Evolutionary conservation across 2,888 invertebrate genomes (phyloP), one percentile per base, ranked within the genome.

Genomic region (Rhagonycha fulva): DNA sequence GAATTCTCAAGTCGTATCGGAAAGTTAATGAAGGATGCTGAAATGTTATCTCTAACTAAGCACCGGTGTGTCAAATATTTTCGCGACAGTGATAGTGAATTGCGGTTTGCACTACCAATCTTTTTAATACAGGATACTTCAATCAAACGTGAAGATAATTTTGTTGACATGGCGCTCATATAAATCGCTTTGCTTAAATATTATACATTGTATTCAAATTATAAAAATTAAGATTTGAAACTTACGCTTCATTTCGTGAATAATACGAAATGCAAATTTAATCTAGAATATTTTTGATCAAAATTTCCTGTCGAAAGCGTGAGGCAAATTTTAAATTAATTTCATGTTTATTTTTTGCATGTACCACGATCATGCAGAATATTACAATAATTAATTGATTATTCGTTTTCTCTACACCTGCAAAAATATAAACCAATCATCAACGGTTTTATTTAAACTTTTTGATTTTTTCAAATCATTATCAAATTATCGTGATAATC

Each of bases 231-330:
- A 71, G 66, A 30, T 68, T 72, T 72, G 67, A 72, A 72, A 30
- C 30, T 72, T 63, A 63, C 71, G 71, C 71, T 71, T 71, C 71
- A 71, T 71, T 71, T 71, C 47, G 19, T 66, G 71, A 47, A 47
- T 47, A 47, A 47, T 66, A 66, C 69, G 61, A 72, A 72, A 69
- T 69, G 73, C 69, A 62, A 68, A 74, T 74, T 47, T 47, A 47
- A 47, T n/a, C 47, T 47, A 47, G 47, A 47, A 47, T 47, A n/a
- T 9, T 47, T n/a, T 19, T 14, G 68, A 70, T 71, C 62, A 72
- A 75, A 66, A 72, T 68, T 71, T 75, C 72, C 71, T 75, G 71
- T 63, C 32, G 47, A 60, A 70, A 30, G 72, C 69, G 76, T 72
- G 72, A 62, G 60, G 26, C 12, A 76, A 62, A 70, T 76, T 62